Conservation (phyloP, 1,140 invertebrate species). For the Trichonephila inaurata region DNA sequence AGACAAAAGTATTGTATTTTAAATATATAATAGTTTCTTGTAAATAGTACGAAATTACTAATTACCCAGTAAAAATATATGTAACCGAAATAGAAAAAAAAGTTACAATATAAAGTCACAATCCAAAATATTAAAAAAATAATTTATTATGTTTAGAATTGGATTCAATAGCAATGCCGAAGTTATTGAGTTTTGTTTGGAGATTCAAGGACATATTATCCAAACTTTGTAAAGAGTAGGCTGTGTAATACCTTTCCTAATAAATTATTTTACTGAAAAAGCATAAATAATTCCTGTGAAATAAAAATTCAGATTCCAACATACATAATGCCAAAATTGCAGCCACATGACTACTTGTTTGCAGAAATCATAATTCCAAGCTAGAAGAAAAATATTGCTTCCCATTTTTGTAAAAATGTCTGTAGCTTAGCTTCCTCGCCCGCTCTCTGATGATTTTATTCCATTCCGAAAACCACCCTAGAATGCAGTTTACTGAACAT, state of each 20-base stretch:
- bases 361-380: background rate
- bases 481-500: slow-evolving; percentile 33
- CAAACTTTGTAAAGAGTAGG: too few relatives aligned
- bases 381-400: background rate
- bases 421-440: slow-evolving; percentile 6
- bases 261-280: background rate
- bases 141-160: too few relatives aligned
- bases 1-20: too few relatives aligned
- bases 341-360: slow-evolving; percentile 5
- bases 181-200: too few relatives aligned
- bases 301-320: background rate
- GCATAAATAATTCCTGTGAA: background rate
- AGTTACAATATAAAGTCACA: too few relatives aligned
- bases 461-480: slow-evolving; percentile 15
- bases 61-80: too few relatives aligned
- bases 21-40: too few relatives aligned
- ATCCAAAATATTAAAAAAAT: too few relatives aligned
- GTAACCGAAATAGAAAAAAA: too few relatives aligned
- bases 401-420: slow-evolving; percentile 32
- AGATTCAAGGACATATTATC: too few relatives aligned
- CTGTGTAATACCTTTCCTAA: background rate
- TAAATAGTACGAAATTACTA: too few relatives aligned
- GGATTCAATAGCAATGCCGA: too few relatives aligned
- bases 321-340: background rate
- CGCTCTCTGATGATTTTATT: slow-evolving; percentile 2